Evolutionary conservation across 2,113 vertebrate species (phyloP).

Genomic region (Motacilla alba): DNA sequence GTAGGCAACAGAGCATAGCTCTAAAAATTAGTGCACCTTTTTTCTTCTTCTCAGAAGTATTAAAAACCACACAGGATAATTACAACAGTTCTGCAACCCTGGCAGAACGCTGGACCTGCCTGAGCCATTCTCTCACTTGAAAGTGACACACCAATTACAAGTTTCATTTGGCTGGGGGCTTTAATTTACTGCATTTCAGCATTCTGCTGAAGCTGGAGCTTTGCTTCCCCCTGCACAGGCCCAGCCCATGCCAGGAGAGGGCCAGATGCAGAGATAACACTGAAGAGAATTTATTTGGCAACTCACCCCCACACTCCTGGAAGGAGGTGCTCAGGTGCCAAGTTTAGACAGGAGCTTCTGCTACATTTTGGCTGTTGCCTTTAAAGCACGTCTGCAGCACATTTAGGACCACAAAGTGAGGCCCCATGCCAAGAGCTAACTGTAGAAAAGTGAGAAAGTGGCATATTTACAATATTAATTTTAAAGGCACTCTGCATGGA

Average conservation of each 20-base stretch:
- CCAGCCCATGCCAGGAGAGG: background rate
- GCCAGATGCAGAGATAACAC: background rate
- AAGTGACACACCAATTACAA: background rate
- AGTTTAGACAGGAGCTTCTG: background rate
- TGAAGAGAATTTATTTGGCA: background rate
- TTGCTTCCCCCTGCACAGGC: background rate
- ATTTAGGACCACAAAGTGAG: background rate
- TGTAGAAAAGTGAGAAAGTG: background rate
- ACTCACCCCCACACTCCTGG: background rate
- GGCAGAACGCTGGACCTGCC: background rate
- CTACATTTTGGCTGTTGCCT: background rate
- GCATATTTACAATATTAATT: background rate
- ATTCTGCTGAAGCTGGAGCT: constrained; percentile 17
- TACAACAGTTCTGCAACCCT: background rate
- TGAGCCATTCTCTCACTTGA: background rate
- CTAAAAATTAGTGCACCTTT: background rate
- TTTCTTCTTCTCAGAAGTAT: background rate
- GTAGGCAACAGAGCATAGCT: background rate
- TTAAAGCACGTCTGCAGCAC: background rate
- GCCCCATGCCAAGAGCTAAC: background rate
- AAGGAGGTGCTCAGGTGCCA: background rate
- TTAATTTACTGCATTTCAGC: background rate
- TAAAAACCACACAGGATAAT: constrained; percentile 11
- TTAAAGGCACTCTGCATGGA: background rate
- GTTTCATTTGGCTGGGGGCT: constrained; percentile 12